Evolutionary conservation across 2,888 invertebrate genomes (phyloP).

Genomic region (Noctua janthina): DNA sequence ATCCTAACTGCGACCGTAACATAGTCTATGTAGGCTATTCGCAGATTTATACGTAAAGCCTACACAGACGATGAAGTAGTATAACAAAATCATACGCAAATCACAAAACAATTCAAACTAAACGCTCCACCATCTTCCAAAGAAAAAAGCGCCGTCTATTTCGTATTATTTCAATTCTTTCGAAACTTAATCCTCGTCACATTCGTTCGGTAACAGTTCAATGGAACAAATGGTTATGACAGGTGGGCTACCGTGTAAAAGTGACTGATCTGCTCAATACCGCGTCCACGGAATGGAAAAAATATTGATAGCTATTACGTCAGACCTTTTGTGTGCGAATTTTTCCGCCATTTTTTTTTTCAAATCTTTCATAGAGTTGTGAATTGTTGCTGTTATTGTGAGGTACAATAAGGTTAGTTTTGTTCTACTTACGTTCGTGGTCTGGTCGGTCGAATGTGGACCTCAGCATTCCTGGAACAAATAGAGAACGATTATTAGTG

Average conservation of each 20-base stretch:
- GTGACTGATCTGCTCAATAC: slow-evolving; percentile 81
- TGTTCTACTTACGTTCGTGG: slow-evolving; percentile 88
- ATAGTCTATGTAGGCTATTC: background rate
- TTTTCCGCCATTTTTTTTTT: slow-evolving; percentile 58
- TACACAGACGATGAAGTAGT: background rate
- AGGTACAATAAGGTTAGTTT: slow-evolving; percentile 29
- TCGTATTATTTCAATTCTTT: slow-evolving; percentile 58
- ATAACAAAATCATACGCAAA: slow-evolving; percentile 24
- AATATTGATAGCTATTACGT: slow-evolving; percentile 78
- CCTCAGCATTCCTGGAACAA: slow-evolving; percentile 88
- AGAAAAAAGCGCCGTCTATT: slow-evolving; percentile 31
- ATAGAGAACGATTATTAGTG: slow-evolving; percentile 24
- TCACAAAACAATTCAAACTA: slow-evolving; percentile 22
- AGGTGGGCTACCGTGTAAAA: slow-evolving; percentile 69
- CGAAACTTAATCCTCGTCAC: slow-evolving; percentile 57
- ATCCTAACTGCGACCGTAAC: background rate
- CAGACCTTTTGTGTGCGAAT: slow-evolving; percentile 71
- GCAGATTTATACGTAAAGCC: background rate
- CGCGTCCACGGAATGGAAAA: slow-evolving; percentile 74
- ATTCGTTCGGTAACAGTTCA: slow-evolving; percentile 55
- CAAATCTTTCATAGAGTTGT: slow-evolving; percentile 44
- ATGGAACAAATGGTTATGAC: slow-evolving; percentile 65
- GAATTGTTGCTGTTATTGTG: slow-evolving; percentile 47
- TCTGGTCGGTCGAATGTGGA: slow-evolving; percentile 88
- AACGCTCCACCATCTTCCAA: slow-evolving; percentile 5